A percentile compares a stretch with the other conserved stretches of the same genome.
Evolutionary conservation across 2,797 vertebrate species (phyloP).

Genomic region (Agapornis canus): DNA sequence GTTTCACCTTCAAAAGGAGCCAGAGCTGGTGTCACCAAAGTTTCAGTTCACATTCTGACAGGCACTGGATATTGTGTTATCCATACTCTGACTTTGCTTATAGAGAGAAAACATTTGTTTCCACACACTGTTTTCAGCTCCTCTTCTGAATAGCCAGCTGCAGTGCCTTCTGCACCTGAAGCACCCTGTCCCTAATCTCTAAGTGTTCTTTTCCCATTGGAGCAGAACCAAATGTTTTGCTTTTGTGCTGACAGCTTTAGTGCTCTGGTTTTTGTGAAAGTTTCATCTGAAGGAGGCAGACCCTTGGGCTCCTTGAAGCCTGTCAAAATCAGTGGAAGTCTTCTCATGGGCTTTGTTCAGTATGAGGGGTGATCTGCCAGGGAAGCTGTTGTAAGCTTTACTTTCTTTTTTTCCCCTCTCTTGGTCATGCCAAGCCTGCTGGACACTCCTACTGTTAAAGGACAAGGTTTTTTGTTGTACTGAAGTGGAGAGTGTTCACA

Average conservation of each 20-base stretch:
- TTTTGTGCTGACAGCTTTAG: not conserved
- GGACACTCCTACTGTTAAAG: rapidly evolving
- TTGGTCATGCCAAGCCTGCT: not conserved
- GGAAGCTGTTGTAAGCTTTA: not conserved
- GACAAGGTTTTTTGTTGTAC: not conserved
- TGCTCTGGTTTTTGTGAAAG: not conserved
- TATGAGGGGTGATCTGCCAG: not conserved
- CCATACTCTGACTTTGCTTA: not conserved
- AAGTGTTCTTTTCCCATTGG: not conserved
- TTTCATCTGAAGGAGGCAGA: not conserved
- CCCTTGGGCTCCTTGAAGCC: not conserved
- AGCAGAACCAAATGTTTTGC: not conserved
- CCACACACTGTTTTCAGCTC: not conserved
- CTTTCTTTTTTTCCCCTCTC: not conserved
- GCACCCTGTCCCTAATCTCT: rapidly evolving
- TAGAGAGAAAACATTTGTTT: not conserved
- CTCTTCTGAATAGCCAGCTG: not conserved
- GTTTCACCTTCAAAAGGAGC: not conserved
- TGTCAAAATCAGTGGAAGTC: not conserved
- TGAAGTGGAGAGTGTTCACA: rapidly evolving
- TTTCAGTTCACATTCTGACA: not conserved
- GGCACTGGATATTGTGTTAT: not conserved
- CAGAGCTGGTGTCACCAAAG: rapidly evolving
- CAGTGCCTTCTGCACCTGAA: not conserved
- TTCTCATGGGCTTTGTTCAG: rapidly evolving